Conservation (phyloP, 2,888 invertebrate species). For the Scelioninae gen. 2 region DNA sequence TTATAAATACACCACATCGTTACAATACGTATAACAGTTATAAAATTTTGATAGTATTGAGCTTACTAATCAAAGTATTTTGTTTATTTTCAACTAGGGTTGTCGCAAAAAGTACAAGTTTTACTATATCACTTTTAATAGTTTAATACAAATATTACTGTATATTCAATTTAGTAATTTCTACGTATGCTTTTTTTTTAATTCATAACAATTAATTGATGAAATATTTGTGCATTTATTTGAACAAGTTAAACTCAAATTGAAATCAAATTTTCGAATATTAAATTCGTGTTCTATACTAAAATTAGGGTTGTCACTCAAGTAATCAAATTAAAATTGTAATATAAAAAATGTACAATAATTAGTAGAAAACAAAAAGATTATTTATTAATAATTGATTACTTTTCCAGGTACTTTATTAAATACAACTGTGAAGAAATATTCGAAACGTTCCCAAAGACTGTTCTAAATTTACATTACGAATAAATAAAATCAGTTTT, state of each 20-base stretch:
- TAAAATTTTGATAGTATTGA: conserved; percentile 11
- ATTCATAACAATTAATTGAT: neutral
- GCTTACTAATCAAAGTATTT: conserved; percentile 18
- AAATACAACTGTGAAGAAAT: conserved; percentile 58
- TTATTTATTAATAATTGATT: conserved; percentile 56
- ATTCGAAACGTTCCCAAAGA: conserved; percentile 59
- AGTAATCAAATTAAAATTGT: conserved; percentile 40
- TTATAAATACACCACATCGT: conserved; percentile 37
- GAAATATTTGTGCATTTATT: neutral
- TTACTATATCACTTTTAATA: neutral
- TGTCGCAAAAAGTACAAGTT: conserved; percentile 36
- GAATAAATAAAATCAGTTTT: conserved; percentile 49
- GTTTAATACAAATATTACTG: conserved; percentile 46
- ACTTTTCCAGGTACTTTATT: conserved; percentile 58
- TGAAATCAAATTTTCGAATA: conserved; percentile 8
- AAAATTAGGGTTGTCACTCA: conserved; percentile 52
- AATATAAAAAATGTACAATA: conserved; percentile 28
- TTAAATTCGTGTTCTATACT: conserved; percentile 40
- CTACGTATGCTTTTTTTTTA: conserved; percentile 1
- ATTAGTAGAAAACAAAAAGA: conserved; percentile 34
- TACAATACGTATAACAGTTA: conserved; percentile 7
- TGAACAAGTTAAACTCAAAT: too few species aligned
- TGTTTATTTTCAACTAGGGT: conserved; percentile 46
- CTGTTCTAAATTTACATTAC: conserved; percentile 54
- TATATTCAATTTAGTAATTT: conserved; percentile 32